phyloP scores from a whole-genome alignment of 2,113 vertebrate species.

The Tor tambroides region DNA sequence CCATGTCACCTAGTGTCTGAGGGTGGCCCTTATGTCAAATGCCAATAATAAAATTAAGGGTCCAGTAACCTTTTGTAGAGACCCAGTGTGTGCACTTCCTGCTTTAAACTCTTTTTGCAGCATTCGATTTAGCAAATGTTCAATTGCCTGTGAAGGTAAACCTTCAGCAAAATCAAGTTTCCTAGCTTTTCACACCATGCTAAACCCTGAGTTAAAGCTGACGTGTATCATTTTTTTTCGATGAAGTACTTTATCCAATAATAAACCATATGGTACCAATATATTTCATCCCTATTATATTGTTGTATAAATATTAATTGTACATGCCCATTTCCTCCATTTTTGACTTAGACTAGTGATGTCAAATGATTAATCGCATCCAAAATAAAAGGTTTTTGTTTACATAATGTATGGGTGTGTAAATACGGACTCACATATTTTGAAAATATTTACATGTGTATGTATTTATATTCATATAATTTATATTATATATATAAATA shows the following conservation, averaged over 20 bases:
- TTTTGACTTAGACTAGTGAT: not conserved
- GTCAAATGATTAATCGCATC: too few relatives aligned
- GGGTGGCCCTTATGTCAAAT: not conserved
- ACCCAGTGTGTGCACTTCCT: not conserved
- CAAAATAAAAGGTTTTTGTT: too few relatives aligned
- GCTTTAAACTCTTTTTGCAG: not conserved
- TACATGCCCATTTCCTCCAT: not conserved
- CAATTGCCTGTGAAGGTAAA: not conserved
- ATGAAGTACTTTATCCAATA: too few relatives aligned
- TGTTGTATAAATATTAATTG: too few relatives aligned
- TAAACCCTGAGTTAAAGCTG: not conserved
- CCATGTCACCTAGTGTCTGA: constrained; percentile 46
- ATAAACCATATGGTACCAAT: too few relatives aligned
- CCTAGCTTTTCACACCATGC: not conserved
- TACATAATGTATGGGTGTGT: too few relatives aligned
- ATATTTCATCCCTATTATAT: too few relatives aligned
- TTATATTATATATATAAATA: too few relatives aligned
- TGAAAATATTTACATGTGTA: too few relatives aligned
- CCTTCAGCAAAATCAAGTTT: constrained; percentile 1
- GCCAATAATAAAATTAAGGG: constrained; percentile 10
- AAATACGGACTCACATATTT: too few relatives aligned
- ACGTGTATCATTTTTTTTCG: not conserved
- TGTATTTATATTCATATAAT: too few relatives aligned
- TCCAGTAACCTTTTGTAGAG: not conserved
- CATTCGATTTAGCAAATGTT: not conserved